These are phyloP conservation scores for Caretta caretta DNA, from an alignment of 2,113 vertebrate species.

Conservation along the genomic window DNA sequence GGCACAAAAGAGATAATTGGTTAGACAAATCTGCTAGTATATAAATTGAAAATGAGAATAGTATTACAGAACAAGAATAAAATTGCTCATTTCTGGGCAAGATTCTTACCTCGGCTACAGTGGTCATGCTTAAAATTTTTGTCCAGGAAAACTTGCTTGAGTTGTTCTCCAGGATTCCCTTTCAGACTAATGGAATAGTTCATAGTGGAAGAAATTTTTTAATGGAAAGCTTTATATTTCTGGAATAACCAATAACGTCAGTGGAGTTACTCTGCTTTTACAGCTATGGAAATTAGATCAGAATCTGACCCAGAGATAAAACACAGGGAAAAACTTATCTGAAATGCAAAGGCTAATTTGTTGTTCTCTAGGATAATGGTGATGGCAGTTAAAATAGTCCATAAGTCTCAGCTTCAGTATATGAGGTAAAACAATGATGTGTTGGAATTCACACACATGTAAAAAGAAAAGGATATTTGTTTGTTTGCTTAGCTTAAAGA, in stretches of 20 bases:
- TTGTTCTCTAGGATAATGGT: not conserved
- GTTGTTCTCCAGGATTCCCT: not conserved
- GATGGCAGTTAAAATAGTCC: not conserved
- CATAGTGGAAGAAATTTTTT: not conserved
- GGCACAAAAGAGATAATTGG: not conserved
- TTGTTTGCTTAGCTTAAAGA: not conserved
- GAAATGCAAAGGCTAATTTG: not conserved
- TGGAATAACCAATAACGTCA: not conserved
- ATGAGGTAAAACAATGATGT: not conserved
- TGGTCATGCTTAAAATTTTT: not conserved
- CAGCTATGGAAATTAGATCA: not conserved
- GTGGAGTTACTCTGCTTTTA: not conserved
- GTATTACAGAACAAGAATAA: not conserved
- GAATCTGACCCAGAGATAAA: not conserved
- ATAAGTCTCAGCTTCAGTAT: not conserved
- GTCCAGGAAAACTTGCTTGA: not conserved
- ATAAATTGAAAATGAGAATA: not conserved
- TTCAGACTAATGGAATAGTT: not conserved
- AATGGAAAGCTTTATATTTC: not conserved
- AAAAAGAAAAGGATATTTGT: no score
- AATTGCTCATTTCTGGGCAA: not conserved
- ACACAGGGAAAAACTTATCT: not conserved
- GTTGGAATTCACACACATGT: no score
- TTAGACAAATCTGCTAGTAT: not conserved
- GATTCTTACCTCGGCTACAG: not conserved